Evolutionary conservation across 2,113 vertebrate genomes (phyloP).

Genomic region (Alexandromys fortis): DNA sequence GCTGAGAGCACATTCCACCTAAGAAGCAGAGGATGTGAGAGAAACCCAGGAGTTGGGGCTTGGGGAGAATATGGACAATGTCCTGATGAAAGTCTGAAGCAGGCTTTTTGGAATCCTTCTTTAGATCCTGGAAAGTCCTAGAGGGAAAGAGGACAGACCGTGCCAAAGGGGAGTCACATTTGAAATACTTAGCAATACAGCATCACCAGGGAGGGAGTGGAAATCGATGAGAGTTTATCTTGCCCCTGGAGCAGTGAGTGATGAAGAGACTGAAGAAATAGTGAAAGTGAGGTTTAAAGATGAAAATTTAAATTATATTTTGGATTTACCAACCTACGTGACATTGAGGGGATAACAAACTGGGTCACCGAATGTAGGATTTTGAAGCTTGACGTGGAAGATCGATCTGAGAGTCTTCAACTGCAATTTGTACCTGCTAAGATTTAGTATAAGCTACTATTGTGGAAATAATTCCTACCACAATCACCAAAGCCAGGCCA

Average conservation of each 20-base stretch:
- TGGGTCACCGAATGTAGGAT: neutral
- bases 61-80: neutral
- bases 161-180: neutral
- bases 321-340: neutral
- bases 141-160: neutral
- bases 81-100: neutral
- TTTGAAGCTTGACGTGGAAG: neutral
- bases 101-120: neutral
- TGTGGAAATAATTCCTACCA: neutral
- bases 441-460: neutral
- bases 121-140: neutral
- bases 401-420: neutral
- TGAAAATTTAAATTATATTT: neutral
- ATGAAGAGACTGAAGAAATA: neutral
- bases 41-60: neutral
- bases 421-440: neutral
- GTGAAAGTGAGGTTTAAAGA: neutral
- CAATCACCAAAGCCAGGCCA: neutral
- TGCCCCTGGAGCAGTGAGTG: neutral
- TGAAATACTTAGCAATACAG: neutral
- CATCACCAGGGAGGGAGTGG: neutral
- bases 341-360: neutral
- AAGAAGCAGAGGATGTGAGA: neutral
- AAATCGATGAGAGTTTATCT: neutral
- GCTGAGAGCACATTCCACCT: neutral